Evolutionary conservation across 2,113 vertebrate genomes (phyloP).

Genomic region (Ploceus nigricollis): DNA sequence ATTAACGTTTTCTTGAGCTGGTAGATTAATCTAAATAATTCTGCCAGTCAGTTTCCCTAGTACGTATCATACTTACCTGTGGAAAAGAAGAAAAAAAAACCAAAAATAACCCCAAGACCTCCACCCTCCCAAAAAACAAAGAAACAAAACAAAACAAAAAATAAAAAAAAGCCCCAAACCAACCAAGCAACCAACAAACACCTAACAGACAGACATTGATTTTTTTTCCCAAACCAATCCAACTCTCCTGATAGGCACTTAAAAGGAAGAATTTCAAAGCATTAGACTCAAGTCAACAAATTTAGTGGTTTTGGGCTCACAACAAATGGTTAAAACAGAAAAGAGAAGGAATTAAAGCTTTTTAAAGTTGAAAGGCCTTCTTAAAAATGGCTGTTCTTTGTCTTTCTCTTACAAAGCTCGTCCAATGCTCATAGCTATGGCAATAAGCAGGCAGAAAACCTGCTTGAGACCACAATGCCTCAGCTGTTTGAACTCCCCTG

Average conservation of each 20-base stretch:
- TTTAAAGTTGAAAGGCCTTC: background rate
- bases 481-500: background rate
- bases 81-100: background rate
- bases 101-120: background rate
- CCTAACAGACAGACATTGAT: background rate
- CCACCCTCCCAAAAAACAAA: fast-evolving
- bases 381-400: background rate
- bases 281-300: background rate
- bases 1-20: background rate
- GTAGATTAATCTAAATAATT: background rate
- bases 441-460: background rate
- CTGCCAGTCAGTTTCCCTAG: background rate
- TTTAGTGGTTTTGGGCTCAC: background rate
- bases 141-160: too few species aligned
- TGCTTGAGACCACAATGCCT: background rate
- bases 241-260: background rate
- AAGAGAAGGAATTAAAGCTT: background rate
- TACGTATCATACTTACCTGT: background rate
- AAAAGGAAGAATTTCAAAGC: background rate
- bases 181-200: background rate
- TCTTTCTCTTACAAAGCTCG: background rate
- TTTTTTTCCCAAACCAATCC: background rate
- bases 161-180: background rate
- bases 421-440: background rate
- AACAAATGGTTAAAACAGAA: background rate